Conservation (phyloP, 2,888 invertebrate genomes). For the Habrosyne pyritoides region DNA sequence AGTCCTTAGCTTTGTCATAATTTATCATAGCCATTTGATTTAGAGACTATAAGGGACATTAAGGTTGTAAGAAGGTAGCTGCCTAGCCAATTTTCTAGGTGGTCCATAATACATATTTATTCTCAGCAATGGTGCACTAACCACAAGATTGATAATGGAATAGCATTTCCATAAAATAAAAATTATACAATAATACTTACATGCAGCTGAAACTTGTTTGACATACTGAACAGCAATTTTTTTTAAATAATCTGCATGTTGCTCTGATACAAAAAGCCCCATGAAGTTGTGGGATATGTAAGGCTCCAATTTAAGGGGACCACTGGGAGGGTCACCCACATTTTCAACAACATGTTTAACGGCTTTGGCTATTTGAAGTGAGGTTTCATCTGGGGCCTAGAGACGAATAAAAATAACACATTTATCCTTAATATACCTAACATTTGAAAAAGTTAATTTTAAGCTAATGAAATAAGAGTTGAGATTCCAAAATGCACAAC, state of each 20-base stretch:
- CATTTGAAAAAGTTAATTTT: neutral
- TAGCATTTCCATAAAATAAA: constrained; percentile 12
- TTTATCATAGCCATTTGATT: too few species aligned
- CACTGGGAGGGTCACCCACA: constrained; percentile 86
- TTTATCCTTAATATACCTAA: constrained; percentile 5
- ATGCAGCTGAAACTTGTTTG: constrained; percentile 89
- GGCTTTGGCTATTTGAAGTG: constrained; percentile 87
- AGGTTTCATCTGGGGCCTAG: constrained; percentile 90
- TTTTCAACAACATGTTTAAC: constrained; percentile 89
- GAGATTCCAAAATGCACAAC: too few species aligned
- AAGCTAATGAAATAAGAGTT: too few species aligned
- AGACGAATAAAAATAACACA: constrained; percentile 15
- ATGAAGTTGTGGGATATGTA: constrained; percentile 95
- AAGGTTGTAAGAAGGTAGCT: too few species aligned
- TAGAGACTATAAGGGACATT: too few species aligned
- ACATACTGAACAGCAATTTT: constrained; percentile 91
- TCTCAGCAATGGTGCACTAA: too few species aligned
- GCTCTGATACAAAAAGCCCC: constrained; percentile 93
- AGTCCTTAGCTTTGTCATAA: too few species aligned
- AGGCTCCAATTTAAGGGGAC: constrained; percentile 89
- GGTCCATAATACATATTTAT: neutral
- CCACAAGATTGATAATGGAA: too few species aligned
- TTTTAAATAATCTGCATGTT: constrained; percentile 91
- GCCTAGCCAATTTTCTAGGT: neutral
- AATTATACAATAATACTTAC: constrained; percentile 75